Conservation (phyloP, 2,888 invertebrate species). For the Linyphia triangularis region DNA sequence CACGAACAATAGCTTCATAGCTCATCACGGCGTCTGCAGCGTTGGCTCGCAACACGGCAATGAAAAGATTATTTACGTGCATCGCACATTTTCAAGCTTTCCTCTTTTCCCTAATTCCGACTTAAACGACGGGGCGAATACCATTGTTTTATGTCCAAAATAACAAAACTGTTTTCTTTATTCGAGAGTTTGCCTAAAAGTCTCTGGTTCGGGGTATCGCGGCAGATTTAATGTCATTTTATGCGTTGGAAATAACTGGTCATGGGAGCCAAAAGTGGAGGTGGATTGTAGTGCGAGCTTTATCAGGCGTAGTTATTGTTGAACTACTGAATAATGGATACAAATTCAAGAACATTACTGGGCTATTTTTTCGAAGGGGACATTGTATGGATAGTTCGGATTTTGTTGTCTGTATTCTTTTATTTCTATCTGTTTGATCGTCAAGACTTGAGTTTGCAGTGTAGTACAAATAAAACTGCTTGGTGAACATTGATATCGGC, state of each 20-base stretch:
- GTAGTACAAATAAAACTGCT: too few species aligned
- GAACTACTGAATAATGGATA: background rate
- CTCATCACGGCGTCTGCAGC: conserved; percentile 38
- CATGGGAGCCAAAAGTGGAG: background rate
- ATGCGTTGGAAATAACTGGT: background rate
- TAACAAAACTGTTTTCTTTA: conserved; percentile 59
- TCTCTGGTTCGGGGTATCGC: background rate
- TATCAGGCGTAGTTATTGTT: background rate
- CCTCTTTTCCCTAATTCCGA: background rate
- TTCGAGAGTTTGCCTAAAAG: background rate
- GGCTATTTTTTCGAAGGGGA: background rate
- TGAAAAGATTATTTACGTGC: conserved; percentile 64
- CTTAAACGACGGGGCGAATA: conserved; percentile 42
- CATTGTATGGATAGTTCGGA: background rate
- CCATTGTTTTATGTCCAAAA: conserved; percentile 63
- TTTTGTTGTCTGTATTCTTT: background rate
- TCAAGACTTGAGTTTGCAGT: too few species aligned
- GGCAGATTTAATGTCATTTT: background rate
- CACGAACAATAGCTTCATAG: conserved; percentile 50
- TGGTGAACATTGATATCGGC: too few species aligned
- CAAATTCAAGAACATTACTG: background rate
- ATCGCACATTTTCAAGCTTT: conserved; percentile 34
- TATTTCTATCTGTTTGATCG: background rate
- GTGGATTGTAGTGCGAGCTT: background rate
- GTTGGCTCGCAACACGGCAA: conserved; percentile 58